A percentile compares a stretch with the other conserved stretches of the same genome.
phyloP scores from a whole-genome alignment of 2,797 vertebrate genomes.

The Psittacula derbiana region DNA sequence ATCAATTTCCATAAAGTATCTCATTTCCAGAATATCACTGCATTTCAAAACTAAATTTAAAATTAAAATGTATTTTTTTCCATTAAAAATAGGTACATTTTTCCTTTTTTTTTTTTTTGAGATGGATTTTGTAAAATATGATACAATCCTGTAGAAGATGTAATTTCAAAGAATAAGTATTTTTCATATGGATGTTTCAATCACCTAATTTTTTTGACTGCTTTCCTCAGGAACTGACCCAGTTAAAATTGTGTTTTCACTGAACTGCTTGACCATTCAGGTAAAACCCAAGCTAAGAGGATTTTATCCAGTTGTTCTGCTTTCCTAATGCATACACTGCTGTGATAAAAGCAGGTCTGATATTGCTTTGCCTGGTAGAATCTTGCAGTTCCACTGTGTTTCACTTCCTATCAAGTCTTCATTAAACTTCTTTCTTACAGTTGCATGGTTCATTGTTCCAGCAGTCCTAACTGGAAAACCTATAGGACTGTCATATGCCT shows the following conservation, averaged over 20 bases:
- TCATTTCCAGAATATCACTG: rapidly evolving
- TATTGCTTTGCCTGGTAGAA: background rate
- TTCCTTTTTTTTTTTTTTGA: background rate
- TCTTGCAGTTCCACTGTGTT: background rate
- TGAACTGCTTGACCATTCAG: background rate
- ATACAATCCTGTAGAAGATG: background rate
- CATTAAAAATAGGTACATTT: background rate
- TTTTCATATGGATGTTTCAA: background rate
- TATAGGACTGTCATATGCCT: background rate
- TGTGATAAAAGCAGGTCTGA: background rate
- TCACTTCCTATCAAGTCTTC: background rate
- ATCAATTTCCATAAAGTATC: background rate
- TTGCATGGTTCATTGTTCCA: background rate
- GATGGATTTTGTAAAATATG: background rate
- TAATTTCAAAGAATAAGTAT: background rate
- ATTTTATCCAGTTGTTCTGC: background rate
- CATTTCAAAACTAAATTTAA: background rate
- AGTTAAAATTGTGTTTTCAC: background rate
- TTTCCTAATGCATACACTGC: background rate
- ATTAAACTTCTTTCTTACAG: background rate
- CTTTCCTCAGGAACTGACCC: background rate
- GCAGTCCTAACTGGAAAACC: background rate
- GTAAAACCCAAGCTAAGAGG: background rate
- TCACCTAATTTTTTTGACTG: background rate
- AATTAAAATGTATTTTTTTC: background rate